Evolutionary conservation across 2,113 vertebrate species (phyloP).

Genomic region (Lipotes vexillifer): DNA sequence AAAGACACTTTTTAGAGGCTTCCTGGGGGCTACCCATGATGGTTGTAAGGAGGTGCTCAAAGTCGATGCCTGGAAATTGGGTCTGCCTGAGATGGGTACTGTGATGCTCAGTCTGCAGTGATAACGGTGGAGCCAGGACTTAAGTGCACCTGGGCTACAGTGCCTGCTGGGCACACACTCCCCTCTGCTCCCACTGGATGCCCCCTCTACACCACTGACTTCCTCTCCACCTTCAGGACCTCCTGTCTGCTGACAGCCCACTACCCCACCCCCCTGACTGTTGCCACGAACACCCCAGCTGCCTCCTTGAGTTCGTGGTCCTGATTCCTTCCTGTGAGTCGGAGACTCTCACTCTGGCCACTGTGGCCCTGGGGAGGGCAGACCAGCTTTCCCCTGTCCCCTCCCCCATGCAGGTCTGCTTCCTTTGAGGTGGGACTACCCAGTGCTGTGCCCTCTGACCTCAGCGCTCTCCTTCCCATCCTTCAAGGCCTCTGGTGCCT

Average conservation of each 20-base stretch:
- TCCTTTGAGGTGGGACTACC: not conserved
- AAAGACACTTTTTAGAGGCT: not conserved
- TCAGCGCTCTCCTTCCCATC: not conserved
- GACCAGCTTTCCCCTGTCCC: not conserved
- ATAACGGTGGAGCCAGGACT: not conserved
- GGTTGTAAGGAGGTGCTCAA: not conserved
- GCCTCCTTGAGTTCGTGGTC: not conserved
- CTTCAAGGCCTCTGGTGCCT: not conserved
- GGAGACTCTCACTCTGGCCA: not conserved
- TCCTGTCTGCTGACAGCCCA: not conserved
- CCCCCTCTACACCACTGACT: not conserved
- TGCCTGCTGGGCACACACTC: not conserved
- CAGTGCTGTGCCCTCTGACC: not conserved
- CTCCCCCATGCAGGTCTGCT: not conserved
- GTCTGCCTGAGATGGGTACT: not conserved
- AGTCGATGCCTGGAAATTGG: not conserved
- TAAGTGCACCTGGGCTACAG: not conserved
- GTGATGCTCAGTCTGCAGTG: not conserved
- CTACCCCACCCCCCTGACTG: not conserved
- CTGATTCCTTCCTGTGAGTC: not conserved
- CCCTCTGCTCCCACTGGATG: not conserved
- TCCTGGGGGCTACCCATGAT: not conserved
- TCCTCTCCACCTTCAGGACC: not conserved
- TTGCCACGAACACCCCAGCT: not conserved
- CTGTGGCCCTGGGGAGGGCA: rapidly evolving